These are phyloP conservation scores for Homarus americanus DNA, from an alignment of 1,140 invertebrate species.

Conservation along the genomic window DNA sequence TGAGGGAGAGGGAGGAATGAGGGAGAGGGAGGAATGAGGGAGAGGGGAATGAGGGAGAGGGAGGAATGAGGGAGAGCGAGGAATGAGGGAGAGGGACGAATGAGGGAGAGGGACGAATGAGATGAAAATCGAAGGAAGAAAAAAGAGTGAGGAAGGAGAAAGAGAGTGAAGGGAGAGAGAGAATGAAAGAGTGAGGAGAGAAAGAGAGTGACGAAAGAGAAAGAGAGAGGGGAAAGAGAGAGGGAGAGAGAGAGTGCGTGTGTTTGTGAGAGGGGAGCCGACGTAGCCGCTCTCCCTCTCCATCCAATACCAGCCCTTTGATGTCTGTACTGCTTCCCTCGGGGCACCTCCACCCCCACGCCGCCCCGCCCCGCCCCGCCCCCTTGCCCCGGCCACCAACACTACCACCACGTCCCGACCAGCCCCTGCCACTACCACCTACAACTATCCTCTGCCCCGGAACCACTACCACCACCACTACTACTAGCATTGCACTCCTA, in stretches of 20 bases:
- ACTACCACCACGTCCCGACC: not conserved
- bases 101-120: not conserved
- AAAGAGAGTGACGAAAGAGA: slow-evolving; percentile 7
- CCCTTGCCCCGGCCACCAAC: slow-evolving; percentile 14
- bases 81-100: not conserved
- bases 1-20: not conserved
- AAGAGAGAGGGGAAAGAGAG: slow-evolving; percentile 9
- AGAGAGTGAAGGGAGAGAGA: slow-evolving; percentile 14
- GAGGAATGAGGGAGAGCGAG: not conserved
- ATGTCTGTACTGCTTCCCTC: slow-evolving; percentile 66
- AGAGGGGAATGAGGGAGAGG: not conserved
- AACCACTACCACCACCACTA: not conserved
- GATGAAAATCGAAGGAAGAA: not conserved
- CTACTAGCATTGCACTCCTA: not conserved
- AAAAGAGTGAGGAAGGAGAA: not conserved
- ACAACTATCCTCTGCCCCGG: too few species aligned
- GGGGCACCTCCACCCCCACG: slow-evolving; percentile 19
- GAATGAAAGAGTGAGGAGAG: not conserved
- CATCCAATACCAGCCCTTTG: slow-evolving; percentile 60
- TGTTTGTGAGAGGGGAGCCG: slow-evolving; percentile 31
- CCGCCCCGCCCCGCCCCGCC: slow-evolving; percentile 1
- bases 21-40: not conserved
- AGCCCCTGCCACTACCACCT: not conserved
- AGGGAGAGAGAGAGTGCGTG: slow-evolving; percentile 19
- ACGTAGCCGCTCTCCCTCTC: slow-evolving; percentile 46